Base-by-base conservation (phyloP, 2,888 invertebrate genomes). In the Portevinia maculata region DNA sequence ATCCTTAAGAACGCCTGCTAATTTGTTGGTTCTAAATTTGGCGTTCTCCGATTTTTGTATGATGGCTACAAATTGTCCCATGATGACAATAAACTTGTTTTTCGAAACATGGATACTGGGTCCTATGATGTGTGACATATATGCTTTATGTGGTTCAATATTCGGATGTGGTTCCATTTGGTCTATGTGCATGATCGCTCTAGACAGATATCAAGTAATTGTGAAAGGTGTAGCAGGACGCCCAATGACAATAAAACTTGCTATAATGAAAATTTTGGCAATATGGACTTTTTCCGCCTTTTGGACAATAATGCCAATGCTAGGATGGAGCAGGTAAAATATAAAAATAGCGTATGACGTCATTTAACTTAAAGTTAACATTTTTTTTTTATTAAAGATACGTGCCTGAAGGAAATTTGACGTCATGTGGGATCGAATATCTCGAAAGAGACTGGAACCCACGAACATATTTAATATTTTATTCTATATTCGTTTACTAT, bases 181-280 rank as follows among this genome's bases (percentile, higher is more conserved):
- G 96, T 95, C 96, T 30, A 96, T 98, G 96, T 95, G 95, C 13
- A 94, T 95, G 94, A 97, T 98, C 86, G 96, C 98, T 71, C 93
- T 97, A 88, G 98, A 98, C 90, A 93, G 98, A 86, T 98, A 98
- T 93, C 96, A 97, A 89, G 98, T 98, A 73, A 98, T 98, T 88
- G 97, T 98, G 39, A 97, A 96, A 91, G 96, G 96, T 85, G 64
- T 79, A 21, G 73, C 73, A 5, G 84, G 84, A 24, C 91, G 90
- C 46, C 92, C 92, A 17, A 89, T 93, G 86, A 92, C 93, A 2
- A 91, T 92, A 44, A 91, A 90, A 74, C 90, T 91, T 85, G 92
- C 92, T 0, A 64, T 92, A 44, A 48, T 91, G 2, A 90, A 92
- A 88, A 91, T 94, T 46, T 46, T 91, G 0, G 76, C 89, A 15